phyloP scores from a whole-genome alignment of 2,113 vertebrate genomes.

The Clinocottus analis region DNA sequence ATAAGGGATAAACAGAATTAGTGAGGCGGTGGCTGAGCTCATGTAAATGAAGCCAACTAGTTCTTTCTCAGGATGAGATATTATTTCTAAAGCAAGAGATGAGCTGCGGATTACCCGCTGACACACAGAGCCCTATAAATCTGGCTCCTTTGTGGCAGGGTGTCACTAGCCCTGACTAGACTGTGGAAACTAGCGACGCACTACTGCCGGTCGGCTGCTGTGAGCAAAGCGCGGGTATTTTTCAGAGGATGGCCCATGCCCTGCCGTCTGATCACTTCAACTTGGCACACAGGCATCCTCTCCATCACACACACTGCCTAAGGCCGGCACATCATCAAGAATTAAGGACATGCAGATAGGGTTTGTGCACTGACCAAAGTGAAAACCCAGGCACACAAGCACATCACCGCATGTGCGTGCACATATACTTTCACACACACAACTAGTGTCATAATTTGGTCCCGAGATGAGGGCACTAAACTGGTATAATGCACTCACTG shows the following conservation, averaged over 20 bases:
- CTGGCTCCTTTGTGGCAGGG: slow-evolving; percentile 55
- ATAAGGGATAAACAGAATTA: slow-evolving; percentile 50
- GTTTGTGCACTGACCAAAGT: slow-evolving; percentile 79
- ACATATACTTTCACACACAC: slow-evolving; percentile 45
- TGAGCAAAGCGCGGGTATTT: slow-evolving; percentile 55
- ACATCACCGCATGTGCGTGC: slow-evolving; percentile 35
- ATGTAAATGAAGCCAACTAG: slow-evolving; percentile 53
- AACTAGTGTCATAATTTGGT: slow-evolving; percentile 77
- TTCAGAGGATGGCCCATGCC: slow-evolving; percentile 56
- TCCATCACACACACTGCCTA: slow-evolving; percentile 82
- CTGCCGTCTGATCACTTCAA: slow-evolving; percentile 76
- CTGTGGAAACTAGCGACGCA: slow-evolving; percentile 48
- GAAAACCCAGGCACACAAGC: slow-evolving; percentile 70
- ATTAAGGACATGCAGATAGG: slow-evolving; percentile 86
- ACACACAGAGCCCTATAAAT: slow-evolving; percentile 62
- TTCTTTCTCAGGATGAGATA: slow-evolving; percentile 53
- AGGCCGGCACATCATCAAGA: slow-evolving; percentile 85
- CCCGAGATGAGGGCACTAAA: slow-evolving; percentile 78
- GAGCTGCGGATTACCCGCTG: slow-evolving; percentile 58
- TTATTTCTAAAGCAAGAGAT: slow-evolving; percentile 56
- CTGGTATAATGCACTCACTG: slow-evolving; percentile 76
- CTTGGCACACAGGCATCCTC: slow-evolving; percentile 78
- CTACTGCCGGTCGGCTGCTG: slow-evolving; percentile 48
- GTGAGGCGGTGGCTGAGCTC: slow-evolving; percentile 14
- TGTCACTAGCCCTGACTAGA: slow-evolving; percentile 54